Base-by-base conservation (phyloP, 1,140 invertebrate species). In the Drosophila rhopaloa region DNA sequence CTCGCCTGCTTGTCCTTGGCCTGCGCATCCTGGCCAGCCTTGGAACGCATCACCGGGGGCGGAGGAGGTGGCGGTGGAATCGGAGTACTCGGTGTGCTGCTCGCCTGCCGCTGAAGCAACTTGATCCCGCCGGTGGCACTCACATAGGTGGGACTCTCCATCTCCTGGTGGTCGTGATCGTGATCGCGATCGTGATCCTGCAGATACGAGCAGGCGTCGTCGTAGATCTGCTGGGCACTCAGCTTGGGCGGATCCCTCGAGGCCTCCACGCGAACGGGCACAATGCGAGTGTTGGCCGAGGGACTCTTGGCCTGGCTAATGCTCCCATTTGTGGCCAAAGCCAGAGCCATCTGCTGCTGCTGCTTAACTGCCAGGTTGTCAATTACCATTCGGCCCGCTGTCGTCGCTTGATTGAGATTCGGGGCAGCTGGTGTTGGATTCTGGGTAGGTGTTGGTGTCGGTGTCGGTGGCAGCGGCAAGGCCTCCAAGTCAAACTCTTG, bases 201-300 rank as follows among this genome's bases (percentile, higher is more conserved):
- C 53, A 91, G 53, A 70, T 91, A 88, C 32, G 59, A 81, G 67
- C 85, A 84, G 50, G 90, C 85, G 48, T 91, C 90, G 57, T 91
- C 75, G 77, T 91, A 90, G 27, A 88, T 81, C 47, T 80, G 82
- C 65, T 91, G 79, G 29, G 76, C 73, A 54, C 66, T 68, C 43
- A 60, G 67, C 56, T 58, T 61, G 24, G 43, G 48, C 57, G 44
- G 35, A 32, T n/a, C 24, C 59, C n/a, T 3, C 32, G 71, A 50
- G 16, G 59, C 32, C 65, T 80, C 75, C 35, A 72, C 58, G 29
- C 41, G 61, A 44, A 80, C 74, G 48, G 89, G 84, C 59, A 91
- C 78, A 40, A 84, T 81, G 41, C 65, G 84, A 46, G 53, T 57
- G 38, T 19, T 13, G 40, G 67, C 43, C 47, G 40, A n/a, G 37